These are phyloP conservation scores for Aphidius gifuensis DNA, from an alignment of 1,140 invertebrate species.

Conservation along the genomic window DNA sequence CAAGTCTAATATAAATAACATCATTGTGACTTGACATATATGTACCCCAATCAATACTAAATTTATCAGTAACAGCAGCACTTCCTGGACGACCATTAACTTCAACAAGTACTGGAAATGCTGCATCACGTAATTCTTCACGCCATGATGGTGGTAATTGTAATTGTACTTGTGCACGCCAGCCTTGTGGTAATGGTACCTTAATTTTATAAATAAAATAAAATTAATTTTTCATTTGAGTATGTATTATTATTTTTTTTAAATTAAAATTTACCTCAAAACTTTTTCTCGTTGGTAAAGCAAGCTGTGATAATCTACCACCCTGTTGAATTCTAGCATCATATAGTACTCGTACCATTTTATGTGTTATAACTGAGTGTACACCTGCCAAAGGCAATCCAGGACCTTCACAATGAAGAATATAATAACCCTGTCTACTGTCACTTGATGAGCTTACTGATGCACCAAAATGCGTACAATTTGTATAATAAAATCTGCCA, in stretches of 20 bases:
- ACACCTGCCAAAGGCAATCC: constrained; percentile 74
- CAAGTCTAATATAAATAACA: constrained; percentile 84
- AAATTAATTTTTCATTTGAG: background rate
- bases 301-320: constrained; percentile 65
- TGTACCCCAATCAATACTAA: constrained; percentile 83
- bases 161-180: constrained; percentile 73
- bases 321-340: constrained; percentile 67
- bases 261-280: constrained; percentile 58
- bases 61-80: constrained; percentile 82
- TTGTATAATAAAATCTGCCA: constrained; percentile 63
- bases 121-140: constrained; percentile 77
- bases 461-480: constrained; percentile 78
- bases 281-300: constrained; percentile 69
- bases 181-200: constrained; percentile 73
- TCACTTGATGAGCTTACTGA: constrained; percentile 61
- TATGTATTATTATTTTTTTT: background rate
- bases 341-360: constrained; percentile 70
- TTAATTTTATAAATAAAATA: constrained; percentile 20
- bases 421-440: constrained; percentile 66
- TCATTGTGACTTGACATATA: constrained; percentile 90
- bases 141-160: constrained; percentile 79
- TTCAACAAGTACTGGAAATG: constrained; percentile 80
- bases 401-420: constrained; percentile 75
- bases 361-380: constrained; percentile 68
- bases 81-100: constrained; percentile 89